Evolutionary conservation across 2,113 vertebrate genomes (phyloP).

Genomic region (Silurus asotus): DNA sequence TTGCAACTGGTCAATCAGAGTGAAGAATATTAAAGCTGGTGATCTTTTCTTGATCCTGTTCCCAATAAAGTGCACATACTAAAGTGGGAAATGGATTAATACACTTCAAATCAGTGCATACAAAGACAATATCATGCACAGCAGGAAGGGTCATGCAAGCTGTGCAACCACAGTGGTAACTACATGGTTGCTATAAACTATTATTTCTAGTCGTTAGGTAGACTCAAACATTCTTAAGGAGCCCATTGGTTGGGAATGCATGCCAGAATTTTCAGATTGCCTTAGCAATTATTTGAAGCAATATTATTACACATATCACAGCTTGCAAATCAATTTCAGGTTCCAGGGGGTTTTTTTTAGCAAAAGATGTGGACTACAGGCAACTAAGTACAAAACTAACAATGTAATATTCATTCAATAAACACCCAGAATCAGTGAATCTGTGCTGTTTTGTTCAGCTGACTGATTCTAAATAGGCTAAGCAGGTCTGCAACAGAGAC

Average conservation of each 20-base stretch:
- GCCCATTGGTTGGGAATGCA: background rate
- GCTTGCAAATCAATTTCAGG: background rate
- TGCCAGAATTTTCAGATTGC: background rate
- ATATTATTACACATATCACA: background rate
- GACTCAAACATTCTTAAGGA: background rate
- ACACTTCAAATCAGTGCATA: background rate
- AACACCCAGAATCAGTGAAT: background rate
- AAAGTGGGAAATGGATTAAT: background rate
- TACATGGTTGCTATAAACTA: no score
- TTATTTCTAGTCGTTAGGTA: background rate
- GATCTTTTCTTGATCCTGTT: background rate
- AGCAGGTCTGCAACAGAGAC: background rate
- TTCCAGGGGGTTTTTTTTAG: background rate
- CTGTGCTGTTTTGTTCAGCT: slow-evolving; percentile 29
- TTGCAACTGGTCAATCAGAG: background rate
- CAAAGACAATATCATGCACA: background rate
- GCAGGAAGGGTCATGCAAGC: background rate
- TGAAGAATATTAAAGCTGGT: background rate
- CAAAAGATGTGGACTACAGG: background rate
- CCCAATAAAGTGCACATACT: background rate
- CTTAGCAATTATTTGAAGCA: background rate
- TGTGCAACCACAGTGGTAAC: no score
- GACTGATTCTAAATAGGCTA: slow-evolving; percentile 38
- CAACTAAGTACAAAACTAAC: background rate
- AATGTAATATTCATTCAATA: background rate